Conservation (phyloP, 2,888 invertebrate genomes). For the Acleris emargana region DNA sequence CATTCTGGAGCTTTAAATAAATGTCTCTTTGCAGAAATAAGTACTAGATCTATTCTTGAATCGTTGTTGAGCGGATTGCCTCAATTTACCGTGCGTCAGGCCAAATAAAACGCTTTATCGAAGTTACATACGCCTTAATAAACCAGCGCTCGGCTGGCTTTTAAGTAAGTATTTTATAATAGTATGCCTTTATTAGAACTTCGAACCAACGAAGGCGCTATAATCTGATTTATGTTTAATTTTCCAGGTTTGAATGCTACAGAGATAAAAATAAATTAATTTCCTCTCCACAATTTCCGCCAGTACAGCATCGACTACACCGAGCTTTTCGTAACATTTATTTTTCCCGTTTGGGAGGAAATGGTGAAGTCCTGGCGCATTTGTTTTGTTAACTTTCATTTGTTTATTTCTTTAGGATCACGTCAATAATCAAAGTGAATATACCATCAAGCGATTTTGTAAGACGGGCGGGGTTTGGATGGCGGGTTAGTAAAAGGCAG, state of each 20-base stretch:
- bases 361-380: constrained; percentile 16
- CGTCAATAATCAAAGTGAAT: background rate
- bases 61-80: background rate
- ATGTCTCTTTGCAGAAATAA: no score
- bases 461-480: background rate
- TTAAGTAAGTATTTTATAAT: constrained; percentile 5
- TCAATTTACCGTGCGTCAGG: no score
- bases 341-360: constrained; percentile 29
- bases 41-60: no score
- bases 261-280: constrained; percentile 37
- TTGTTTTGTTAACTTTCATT: constrained; percentile 13
- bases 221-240: constrained; percentile 34
- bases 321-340: constrained; percentile 28
- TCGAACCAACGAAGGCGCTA: background rate
- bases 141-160: background rate
- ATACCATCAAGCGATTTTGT: background rate
- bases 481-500: constrained; percentile 28
- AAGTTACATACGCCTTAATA: no score
- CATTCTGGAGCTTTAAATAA: no score
- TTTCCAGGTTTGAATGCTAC: constrained; percentile 30
- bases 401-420: constrained; percentile 12
- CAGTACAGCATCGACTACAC: constrained; percentile 31
- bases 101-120: no score
- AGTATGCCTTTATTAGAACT: constrained; percentile 9
- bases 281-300: constrained; percentile 38